Percentiles rank a stretch among this genome's conserved stretches.
Evolutionary conservation across 2,113 vertebrate genomes (phyloP).

Genomic region (Phyllostomus discolor): DNA sequence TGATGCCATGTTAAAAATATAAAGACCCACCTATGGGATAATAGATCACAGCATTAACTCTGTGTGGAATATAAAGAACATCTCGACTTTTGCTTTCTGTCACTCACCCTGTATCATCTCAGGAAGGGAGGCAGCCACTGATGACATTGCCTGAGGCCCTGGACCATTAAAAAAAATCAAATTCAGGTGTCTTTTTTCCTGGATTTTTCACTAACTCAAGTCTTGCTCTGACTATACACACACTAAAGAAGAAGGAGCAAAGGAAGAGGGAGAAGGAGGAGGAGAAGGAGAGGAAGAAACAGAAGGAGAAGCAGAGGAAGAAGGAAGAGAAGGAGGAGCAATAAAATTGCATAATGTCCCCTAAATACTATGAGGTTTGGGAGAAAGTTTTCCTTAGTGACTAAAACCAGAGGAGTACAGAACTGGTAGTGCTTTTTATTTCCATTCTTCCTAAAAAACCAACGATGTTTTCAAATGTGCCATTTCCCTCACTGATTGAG

Average conservation of each 20-base stretch:
- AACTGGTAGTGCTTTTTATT: neutral
- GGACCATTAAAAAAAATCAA: neutral
- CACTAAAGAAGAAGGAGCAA: neutral
- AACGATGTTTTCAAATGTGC: neutral
- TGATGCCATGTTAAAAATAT: neutral
- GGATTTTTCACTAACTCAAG: neutral
- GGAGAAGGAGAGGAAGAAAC: neutral
- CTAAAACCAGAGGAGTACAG: neutral
- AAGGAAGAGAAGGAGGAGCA: neutral
- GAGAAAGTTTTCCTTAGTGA: neutral
- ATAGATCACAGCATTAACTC: neutral
- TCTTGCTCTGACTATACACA: neutral
- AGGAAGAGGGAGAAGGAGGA: neutral
- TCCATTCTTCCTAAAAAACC: neutral
- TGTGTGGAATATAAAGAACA: neutral
- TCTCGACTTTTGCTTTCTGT: neutral
- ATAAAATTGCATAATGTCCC: neutral
- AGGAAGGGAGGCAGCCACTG: neutral
- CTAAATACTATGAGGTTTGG: neutral
- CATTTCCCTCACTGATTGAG: neutral
- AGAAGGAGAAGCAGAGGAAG: neutral
- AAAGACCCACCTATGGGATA: neutral
- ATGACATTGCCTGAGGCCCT: neutral
- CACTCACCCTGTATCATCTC: neutral
- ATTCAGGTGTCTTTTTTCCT: neutral